Base-by-base conservation (phyloP, 2,888 invertebrate genomes). In the Hydrotaea diabolus region DNA sequence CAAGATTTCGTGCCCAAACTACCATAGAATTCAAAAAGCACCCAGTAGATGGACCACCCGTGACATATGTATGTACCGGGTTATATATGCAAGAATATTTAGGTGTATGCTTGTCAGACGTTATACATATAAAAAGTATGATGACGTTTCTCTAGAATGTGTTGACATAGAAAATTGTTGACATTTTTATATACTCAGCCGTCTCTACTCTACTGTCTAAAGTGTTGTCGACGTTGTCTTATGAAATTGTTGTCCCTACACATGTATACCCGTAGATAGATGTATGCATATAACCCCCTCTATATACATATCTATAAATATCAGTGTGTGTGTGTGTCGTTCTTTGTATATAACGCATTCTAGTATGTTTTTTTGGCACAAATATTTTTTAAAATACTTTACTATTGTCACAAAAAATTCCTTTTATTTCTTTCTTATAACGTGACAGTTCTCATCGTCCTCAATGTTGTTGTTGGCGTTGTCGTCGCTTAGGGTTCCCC, bases 161-260 rank as follows among this genome's bases (percentile, higher is more conserved):
- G 77, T 77, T 84, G 80, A 84, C 80, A 84, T 77, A 69, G 77
- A 78, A 80, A 83, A 77, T 84, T 80, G 80, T 77, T 84, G 64
- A 75, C 77, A 77, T 83, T 83, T 78, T 80, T 75, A 72, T 80
- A 72, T 77, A 57, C 69, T 71, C 53, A 15, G 46, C 43, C 43
- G 66, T 39, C 46, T 46, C 2, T 43, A n/a, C 43, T 3, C 49
- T 49, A 0, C 46, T 15, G 43, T 69, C 69, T 46, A 43, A 43
- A 69, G 39, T 46, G 15, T 69, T 46, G 13, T 46, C 43, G 36
- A 21, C 43, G 49, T n/a, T 49, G 49, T 49, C 49, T 49, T 49
- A 15, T 2, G 4, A 49, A 49, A 49, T n/a, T 49, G n/a, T 49
- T 13, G 13, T 9, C n/a, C n/a, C 49, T 49, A n/a, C n/a, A 57